Conservation (phyloP, 2,888 invertebrate genomes). For the Acrobeloides nanus region DNA sequence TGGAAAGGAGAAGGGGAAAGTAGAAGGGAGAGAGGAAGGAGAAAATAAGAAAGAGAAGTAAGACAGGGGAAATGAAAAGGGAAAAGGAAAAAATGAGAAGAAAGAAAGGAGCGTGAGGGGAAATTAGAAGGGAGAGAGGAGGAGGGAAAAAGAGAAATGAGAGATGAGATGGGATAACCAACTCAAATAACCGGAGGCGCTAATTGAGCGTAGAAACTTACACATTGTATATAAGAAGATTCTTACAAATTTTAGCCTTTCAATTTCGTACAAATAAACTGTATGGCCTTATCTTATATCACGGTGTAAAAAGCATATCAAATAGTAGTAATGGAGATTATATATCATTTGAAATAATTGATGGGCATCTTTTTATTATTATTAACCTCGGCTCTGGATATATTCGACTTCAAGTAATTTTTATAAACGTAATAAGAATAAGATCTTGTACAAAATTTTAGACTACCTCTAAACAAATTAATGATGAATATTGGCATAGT, state of each 20-base stretch:
- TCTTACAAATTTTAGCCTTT: conserved; percentile 47
- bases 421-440: conserved; percentile 7
- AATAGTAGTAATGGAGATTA: conserved; percentile 68
- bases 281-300: conserved; percentile 85
- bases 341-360: conserved; percentile 85
- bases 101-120: too few relatives aligned
- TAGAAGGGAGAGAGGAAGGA: too few relatives aligned
- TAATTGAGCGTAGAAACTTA: too few relatives aligned
- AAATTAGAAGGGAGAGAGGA: too few relatives aligned
- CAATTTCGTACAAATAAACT: conserved; percentile 87
- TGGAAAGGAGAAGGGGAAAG: too few relatives aligned
- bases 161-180: too few relatives aligned
- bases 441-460: conserved; percentile 14
- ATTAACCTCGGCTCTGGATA: conserved; percentile 84
- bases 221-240: too few relatives aligned
- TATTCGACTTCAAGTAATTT: conserved; percentile 66
- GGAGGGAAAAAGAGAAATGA: too few relatives aligned
- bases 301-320: conserved; percentile 53
- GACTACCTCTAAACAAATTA: conserved; percentile 40
- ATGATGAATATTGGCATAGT: conserved; percentile 44
- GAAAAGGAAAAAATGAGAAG: too few relatives aligned
- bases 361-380: conserved; percentile 83
- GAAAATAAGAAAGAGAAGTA: too few relatives aligned
- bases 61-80: too few relatives aligned
- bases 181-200: too few relatives aligned